Conservation (phyloP, 2,113 vertebrate species). For the Halichoerus grypus region DNA sequence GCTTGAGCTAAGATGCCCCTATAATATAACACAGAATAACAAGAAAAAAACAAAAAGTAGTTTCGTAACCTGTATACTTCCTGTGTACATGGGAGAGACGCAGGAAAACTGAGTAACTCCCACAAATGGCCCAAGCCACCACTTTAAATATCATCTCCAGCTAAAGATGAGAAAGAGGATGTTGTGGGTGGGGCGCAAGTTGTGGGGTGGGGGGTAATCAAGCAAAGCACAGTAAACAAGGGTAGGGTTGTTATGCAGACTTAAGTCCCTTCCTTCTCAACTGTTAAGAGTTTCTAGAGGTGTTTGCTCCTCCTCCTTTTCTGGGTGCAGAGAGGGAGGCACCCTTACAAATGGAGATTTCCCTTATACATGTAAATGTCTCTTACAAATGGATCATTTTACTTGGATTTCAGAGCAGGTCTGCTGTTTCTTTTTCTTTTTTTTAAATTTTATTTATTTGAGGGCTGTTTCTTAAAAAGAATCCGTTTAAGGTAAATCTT, state of each 20-base stretch:
- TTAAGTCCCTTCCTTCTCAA: not conserved
- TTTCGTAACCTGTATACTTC: not conserved
- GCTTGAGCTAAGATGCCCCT: not conserved
- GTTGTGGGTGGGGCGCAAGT: not conserved
- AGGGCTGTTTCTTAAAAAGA: not conserved
- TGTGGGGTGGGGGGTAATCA: not conserved
- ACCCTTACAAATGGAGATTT: not conserved
- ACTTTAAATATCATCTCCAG: constrained; percentile 12
- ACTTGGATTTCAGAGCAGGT: not conserved
- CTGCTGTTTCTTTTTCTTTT: not conserved
- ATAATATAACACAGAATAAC: not conserved
- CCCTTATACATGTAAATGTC: not conserved
- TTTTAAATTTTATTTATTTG: not conserved
- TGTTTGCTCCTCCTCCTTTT: not conserved
- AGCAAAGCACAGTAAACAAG: not conserved
- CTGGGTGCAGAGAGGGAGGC: not conserved
- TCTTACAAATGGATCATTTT: not conserved
- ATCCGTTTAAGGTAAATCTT: not conserved
- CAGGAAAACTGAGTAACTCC: not conserved
- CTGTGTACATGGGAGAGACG: not conserved
- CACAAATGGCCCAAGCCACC: not conserved
- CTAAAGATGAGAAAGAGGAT: not conserved
- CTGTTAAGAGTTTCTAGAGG: not conserved
- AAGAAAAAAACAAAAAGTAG: not conserved
- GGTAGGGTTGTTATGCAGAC: not conserved